Evolutionary conservation across 2,888 invertebrate genomes (phyloP), one percentile per base, ranked within the genome.

Genomic region (Pseudolycoriella hygida): DNA sequence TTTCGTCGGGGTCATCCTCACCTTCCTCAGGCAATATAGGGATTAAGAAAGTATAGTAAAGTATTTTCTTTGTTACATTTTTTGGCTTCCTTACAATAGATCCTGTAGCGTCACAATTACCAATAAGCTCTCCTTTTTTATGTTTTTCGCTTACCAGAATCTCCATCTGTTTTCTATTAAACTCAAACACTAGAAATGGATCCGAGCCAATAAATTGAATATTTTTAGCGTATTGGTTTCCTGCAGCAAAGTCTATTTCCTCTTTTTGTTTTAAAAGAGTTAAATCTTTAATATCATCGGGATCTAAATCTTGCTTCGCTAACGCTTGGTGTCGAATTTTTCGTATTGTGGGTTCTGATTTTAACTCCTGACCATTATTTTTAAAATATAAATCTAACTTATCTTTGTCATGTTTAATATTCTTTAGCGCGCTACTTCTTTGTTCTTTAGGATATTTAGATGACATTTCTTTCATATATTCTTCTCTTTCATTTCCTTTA

Each of bases 301-400:
- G n/a, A 37, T 37, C 37, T 15, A 37, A 37, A 37, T 37, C 37
- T 37, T 37, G 37, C 14, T 37, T 15, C n/a, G 37, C 37, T 37
- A 37, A 37, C 11, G 37, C 37, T 37, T 37, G 14, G 14, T 37
- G 37, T 37, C 37, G n/a, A 37, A 37, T 37, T 37, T 12, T 37
- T 37, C 37, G 5, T 14, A 37, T 37, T 37, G 37, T 37, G 37
- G 37, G n/a, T 37, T 37, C 37, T 15, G 37, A 37, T 37, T 37
- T 37, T 12, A 37, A 5, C n/a, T 12, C 11, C n/a, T 37, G 37
- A 15, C 14, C 37, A 15, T 37, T 37, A 8, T 37, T 12, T 14
- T 37, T 37, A 15, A 6, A 14, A 15, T 37, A 37, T 15, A 37
- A 15, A 8, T 37, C 4, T 5, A 37, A 5, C 15, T 37, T 37